These are phyloP conservation scores for Physella acuta DNA, from an alignment of 1,140 invertebrate genomes.

Conservation along the genomic window DNA sequence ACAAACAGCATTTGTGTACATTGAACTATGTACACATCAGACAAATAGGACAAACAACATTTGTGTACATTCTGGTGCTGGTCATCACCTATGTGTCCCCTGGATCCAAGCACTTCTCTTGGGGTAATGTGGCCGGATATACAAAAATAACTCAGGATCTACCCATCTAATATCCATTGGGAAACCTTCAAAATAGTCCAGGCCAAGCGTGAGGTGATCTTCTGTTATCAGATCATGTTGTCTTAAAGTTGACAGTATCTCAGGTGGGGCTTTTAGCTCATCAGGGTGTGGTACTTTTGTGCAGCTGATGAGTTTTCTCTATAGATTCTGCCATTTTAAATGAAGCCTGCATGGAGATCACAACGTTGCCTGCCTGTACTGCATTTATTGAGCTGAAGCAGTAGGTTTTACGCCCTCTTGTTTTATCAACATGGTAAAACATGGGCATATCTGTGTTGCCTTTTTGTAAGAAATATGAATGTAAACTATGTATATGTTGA, in stretches of 20 bases:
- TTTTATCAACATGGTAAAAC: conserved; percentile 55
- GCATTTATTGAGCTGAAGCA: conserved; percentile 54
- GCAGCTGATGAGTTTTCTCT: too few species aligned
- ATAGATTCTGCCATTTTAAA: too few species aligned
- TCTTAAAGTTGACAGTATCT: background rate
- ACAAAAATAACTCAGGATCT: conserved; percentile 41
- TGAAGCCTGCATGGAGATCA: conserved; percentile 57
- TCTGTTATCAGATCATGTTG: background rate
- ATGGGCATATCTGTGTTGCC: conserved; percentile 54
- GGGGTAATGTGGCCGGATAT: conserved; percentile 53
- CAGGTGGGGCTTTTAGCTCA: background rate
- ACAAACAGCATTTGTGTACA: conserved; percentile 28
- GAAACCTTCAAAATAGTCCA: conserved; percentile 21
- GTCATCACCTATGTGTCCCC: conserved; percentile 54
- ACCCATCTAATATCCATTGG: background rate
- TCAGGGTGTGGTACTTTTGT: conserved; percentile 9
- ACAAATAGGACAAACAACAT: conserved; percentile 45
- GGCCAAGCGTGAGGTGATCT: background rate
- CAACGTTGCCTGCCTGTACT: conserved; percentile 50
- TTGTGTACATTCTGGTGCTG: conserved; percentile 38
- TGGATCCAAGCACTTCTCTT: conserved; percentile 51
- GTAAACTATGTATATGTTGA: conserved; percentile 46
- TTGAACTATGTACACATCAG: conserved; percentile 36
- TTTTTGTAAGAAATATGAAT: conserved; percentile 13
- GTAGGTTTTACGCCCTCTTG: conserved; percentile 56